A percentile compares a stretch with the other conserved stretches of the same genome.
phyloP scores from a whole-genome alignment of 2,888 invertebrate genomes.

The Phasia obesa region DNA sequence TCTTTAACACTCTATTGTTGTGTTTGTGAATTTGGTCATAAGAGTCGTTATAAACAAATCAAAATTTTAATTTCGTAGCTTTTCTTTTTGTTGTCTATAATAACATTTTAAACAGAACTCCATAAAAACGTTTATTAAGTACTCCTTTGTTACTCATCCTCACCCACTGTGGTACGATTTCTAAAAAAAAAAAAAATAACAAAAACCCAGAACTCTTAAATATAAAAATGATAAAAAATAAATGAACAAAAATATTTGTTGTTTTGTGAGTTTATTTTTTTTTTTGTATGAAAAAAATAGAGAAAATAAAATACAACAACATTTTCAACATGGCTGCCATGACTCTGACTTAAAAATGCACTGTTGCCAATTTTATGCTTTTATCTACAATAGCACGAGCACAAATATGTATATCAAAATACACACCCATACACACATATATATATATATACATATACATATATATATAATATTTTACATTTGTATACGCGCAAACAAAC shows the following conservation, averaged over 20 bases:
- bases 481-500: conserved; percentile 47
- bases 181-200: no score
- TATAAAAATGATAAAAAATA: conserved; percentile 42
- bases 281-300: conserved; percentile 47
- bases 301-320: conserved; percentile 47
- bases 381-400: conserved; percentile 53
- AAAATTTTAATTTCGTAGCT: no score
- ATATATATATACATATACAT: not conserved
- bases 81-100: not conserved
- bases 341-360: conserved; percentile 62
- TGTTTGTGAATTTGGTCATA: not conserved
- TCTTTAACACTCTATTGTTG: not conserved
- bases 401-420: not conserved
- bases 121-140: conserved; percentile 32
- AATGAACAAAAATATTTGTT: conserved; percentile 43
- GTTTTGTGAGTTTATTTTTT: conserved; percentile 35
- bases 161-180: conserved; percentile 20
- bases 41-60: no score
- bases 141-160: not conserved
- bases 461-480: not conserved
- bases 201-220: conserved; percentile 43
- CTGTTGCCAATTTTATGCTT: conserved; percentile 71
- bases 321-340: conserved; percentile 69
- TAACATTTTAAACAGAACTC: conserved; percentile 41
- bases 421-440: not conserved